phyloP scores from a whole-genome alignment of 2,888 invertebrate genomes.

The Plebejus anna region DNA sequence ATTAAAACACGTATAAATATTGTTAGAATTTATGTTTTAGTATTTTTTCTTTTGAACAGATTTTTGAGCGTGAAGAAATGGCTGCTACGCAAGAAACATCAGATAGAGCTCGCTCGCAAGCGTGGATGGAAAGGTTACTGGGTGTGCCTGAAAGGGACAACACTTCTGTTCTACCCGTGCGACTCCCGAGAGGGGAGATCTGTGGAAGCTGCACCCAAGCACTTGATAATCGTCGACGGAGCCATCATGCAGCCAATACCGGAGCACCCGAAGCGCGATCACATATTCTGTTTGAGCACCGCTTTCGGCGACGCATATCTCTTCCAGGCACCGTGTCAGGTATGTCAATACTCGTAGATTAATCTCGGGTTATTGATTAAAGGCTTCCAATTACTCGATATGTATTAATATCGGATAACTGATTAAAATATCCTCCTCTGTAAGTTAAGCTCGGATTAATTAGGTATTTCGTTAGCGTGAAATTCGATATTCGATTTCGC shows the following conservation, averaged over 20 bases:
- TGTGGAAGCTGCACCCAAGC: constrained; percentile 95
- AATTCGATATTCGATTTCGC: constrained; percentile 10
- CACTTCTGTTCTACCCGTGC: constrained; percentile 96
- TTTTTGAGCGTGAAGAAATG: constrained; percentile 99
- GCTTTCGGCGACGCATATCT: constrained; percentile 98
- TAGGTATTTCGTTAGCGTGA: constrained; percentile 6
- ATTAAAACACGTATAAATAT: background rate
- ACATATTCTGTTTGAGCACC: constrained; percentile 98
- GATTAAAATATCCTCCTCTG: constrained; percentile 8
- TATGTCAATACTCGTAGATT: constrained; percentile 45
- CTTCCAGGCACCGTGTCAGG: constrained; percentile 94
- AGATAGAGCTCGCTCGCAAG: constrained; percentile 96
- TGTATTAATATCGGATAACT: constrained; percentile 8
- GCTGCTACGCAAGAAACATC: constrained; percentile 97
- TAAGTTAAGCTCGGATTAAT: constrained; percentile 18
- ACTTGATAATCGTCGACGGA: constrained; percentile 96
- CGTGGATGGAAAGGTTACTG: constrained; percentile 99
- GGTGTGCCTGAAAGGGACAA: constrained; percentile 98
- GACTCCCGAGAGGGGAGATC: constrained; percentile 94
- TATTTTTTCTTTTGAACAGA: constrained; percentile 72
- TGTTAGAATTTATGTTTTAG: background rate
- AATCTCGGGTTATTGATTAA: constrained; percentile 16
- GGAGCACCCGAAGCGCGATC: constrained; percentile 98
- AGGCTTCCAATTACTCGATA: background rate
- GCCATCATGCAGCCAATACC: constrained; percentile 99